These are phyloP conservation scores for Zygogramma bicolorata DNA, from an alignment of 2,888 invertebrate genomes.

Conservation along the genomic window DNA sequence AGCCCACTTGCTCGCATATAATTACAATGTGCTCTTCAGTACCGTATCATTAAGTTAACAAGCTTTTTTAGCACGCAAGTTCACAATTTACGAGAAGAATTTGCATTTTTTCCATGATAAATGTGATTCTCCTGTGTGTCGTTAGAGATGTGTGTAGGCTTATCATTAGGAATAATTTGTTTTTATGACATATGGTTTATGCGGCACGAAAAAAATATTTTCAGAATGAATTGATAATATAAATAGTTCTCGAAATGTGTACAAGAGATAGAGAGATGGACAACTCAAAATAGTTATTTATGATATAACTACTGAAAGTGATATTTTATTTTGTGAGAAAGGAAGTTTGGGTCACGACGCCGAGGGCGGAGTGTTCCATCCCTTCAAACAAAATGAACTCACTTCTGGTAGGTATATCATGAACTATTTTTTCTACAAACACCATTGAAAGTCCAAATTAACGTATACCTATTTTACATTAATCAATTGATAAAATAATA, in stretches of 20 bases:
- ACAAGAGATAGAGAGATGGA: neutral
- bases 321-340: too few species aligned
- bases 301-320: too few species aligned
- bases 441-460: too few species aligned
- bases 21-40: conserved; percentile 31
- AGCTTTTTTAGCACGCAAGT: conserved; percentile 44
- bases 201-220: neutral
- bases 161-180: conserved; percentile 15
- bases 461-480: too few species aligned
- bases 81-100: conserved; percentile 37
- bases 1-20: conserved; percentile 29
- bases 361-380: too few species aligned
- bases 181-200: conserved; percentile 1
- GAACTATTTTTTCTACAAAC: too few species aligned
- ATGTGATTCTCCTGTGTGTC: conserved; percentile 31
- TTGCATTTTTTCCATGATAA: conserved; percentile 42
- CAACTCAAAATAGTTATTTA: neutral
- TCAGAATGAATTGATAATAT: neutral
- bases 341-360: too few species aligned
- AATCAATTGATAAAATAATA: too few species aligned
- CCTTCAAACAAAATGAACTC: too few species aligned
- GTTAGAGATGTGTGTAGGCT: conserved; percentile 27
- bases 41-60: conserved; percentile 42
- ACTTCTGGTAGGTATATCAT: too few species aligned
- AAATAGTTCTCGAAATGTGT: neutral